phyloP scores from a whole-genome alignment of 2,797 vertebrate genomes.

The Clarias platycephalus region DNA sequence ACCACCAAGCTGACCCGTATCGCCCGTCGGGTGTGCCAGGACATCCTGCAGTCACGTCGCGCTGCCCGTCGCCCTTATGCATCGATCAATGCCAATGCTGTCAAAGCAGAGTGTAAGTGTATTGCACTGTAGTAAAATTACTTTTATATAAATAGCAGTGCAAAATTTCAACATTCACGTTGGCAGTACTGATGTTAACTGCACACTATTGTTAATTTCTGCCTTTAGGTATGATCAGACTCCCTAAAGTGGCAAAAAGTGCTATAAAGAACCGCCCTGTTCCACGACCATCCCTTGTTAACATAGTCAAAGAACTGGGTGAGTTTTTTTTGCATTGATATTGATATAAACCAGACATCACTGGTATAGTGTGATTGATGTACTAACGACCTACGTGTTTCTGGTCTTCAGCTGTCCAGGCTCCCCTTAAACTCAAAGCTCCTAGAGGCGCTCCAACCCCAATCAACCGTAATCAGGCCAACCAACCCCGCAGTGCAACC shows the following conservation, averaged over 20 bases:
- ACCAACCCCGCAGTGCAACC: slow-evolving; percentile 81
- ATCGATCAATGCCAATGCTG: slow-evolving; percentile 91
- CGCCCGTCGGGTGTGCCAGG: slow-evolving; percentile 88
- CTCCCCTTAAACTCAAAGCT: slow-evolving; percentile 88
- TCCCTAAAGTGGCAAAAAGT: slow-evolving; percentile 89
- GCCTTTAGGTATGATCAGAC: slow-evolving; percentile 84
- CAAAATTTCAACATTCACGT: not conserved
- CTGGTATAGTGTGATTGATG: not conserved
- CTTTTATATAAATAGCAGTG: not conserved
- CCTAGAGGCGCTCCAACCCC: slow-evolving; percentile 88
- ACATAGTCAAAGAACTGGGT: slow-evolving; percentile 93
- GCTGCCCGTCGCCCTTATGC: slow-evolving; percentile 90
- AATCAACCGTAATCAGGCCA: slow-evolving; percentile 92
- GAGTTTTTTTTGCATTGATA: slow-evolving; percentile 49
- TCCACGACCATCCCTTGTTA: slow-evolving; percentile 81
- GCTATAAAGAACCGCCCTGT: slow-evolving; percentile 82
- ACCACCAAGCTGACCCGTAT: slow-evolving; percentile 92
- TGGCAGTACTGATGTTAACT: not conserved
- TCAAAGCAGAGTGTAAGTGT: slow-evolving; percentile 90
- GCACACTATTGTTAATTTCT: not conserved
- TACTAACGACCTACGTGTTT: not conserved
- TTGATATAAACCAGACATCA: not conserved
- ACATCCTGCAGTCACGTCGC: slow-evolving; percentile 87
- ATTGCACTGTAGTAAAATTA: not conserved
- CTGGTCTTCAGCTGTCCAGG: slow-evolving; percentile 78